Base-by-base conservation (phyloP, 2,797 vertebrate species). In the Echiichthys vipera region DNA sequence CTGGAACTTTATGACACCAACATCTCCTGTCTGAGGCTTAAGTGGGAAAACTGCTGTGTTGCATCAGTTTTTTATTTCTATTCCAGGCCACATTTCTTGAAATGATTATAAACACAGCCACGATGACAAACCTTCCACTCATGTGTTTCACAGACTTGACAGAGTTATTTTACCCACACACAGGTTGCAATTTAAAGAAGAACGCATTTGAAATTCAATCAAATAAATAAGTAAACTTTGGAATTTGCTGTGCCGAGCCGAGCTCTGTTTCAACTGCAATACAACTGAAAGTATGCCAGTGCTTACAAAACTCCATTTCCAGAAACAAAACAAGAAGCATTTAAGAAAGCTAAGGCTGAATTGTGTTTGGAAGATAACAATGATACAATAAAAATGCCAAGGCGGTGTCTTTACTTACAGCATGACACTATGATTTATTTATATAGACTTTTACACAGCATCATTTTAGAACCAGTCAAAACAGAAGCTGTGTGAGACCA, bases 21-120 rank as follows among this genome's bases (percentile, higher is more conserved):
- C 43, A 18, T 71, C 70, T 82, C 47, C 55, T 18, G 39, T 42
- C 61, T 56, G 47, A 62, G 36, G 11, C 70, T 64, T 0, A 64
- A 78, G 42, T 49, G 75, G 78, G 74, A 88, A 88, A 86, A 61
- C 62, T 46, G 59, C 59, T 59, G 76, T 9, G 74, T 56, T 14
- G 25, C 51, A 59, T 63, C 72, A 61, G 6, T 17, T 62, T 45
- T 74, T 59, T 29, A 53, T 58, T 59, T 50, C 20, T 76, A 75
- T 77, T 77, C 53, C 56, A 80, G 74, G 50, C 12, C 40, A 62
- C 45, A 82, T 81, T 86, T 65, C 66, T 85, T 56, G 14, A 18
- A 45, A 67, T 18, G 65, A 74, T 85, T 78, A 77, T 69, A 69
- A 84, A 77, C 40, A 64, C 75, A 82, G 83, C 70, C 70, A 64